Evolutionary conservation across 2,888 invertebrate genomes (phyloP).

Genomic region (Arenicola marina): DNA sequence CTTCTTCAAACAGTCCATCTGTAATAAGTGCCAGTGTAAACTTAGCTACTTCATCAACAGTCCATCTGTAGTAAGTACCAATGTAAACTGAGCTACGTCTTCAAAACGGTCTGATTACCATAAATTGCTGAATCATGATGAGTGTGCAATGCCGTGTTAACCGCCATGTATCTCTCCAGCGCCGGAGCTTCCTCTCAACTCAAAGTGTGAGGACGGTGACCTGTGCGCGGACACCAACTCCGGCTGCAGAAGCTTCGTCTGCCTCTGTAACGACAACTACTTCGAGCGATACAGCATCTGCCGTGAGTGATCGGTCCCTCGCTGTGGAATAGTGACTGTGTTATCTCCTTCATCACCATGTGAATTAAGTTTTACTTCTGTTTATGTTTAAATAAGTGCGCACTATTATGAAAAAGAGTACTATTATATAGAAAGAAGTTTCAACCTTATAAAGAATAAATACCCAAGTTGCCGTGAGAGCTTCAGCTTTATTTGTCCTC

Average conservation of each 20-base stretch:
- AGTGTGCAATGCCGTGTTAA: too few relatives aligned
- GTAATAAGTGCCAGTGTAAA: slow-evolving; percentile 24
- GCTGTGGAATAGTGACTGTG: background rate
- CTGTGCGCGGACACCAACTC: slow-evolving; percentile 29
- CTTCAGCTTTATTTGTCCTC: too few relatives aligned
- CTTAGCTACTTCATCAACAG: slow-evolving; percentile 26
- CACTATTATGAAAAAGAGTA: too few relatives aligned
- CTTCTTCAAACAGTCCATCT: slow-evolving; percentile 25
- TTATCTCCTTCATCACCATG: background rate
- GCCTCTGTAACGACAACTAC: slow-evolving; percentile 27
- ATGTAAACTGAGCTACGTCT: too few relatives aligned
- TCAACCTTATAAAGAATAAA: too few relatives aligned
- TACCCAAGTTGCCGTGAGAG: too few relatives aligned
- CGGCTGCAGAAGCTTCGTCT: slow-evolving; percentile 21
- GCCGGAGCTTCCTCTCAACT: slow-evolving; percentile 22
- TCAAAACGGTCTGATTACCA: too few relatives aligned
- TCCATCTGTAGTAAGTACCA: slow-evolving; percentile 29
- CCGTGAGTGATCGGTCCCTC: slow-evolving; percentile 15
- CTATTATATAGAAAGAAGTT: too few relatives aligned
- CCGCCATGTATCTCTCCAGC: too few relatives aligned
- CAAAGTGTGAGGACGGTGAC: slow-evolving; percentile 26
- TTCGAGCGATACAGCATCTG: slow-evolving; percentile 29
- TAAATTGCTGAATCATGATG: too few relatives aligned
- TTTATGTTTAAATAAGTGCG: background rate
- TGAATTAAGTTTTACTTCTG: background rate